A percentile compares a stretch with the other conserved stretches of the same genome.
phyloP scores from a whole-genome alignment of 2,113 vertebrate species.

The Xyliphius kryptos region DNA sequence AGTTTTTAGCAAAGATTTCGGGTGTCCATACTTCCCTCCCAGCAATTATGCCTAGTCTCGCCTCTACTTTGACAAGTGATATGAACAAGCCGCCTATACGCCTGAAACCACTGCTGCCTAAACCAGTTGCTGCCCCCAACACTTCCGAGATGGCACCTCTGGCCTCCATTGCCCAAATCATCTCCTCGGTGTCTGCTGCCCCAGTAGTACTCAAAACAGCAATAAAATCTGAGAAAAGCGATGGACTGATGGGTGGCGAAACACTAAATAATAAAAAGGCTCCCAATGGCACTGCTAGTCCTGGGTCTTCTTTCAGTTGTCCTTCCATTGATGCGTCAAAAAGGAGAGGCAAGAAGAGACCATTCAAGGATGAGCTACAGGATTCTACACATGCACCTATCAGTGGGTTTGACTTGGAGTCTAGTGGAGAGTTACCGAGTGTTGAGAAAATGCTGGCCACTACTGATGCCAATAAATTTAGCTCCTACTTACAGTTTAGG shows the following conservation, averaged over 20 bases:
- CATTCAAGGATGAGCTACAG: not conserved
- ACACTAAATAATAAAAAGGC: constrained; percentile 59
- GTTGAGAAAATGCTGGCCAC: constrained; percentile 96
- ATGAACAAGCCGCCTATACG: constrained; percentile 67
- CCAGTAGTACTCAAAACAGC: constrained; percentile 79
- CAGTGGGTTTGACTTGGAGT: constrained; percentile 78
- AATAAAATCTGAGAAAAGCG: constrained; percentile 37
- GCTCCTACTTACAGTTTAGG: constrained; percentile 77
- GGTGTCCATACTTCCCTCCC: constrained; percentile 28
- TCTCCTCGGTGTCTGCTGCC: constrained; percentile 88
- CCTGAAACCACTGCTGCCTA: constrained; percentile 91
- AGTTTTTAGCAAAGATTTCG: constrained; percentile 32
- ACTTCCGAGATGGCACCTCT: constrained; percentile 79
- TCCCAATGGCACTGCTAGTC: constrained; percentile 52
- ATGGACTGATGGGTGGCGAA: constrained; percentile 45
- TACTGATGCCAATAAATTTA: constrained; percentile 92
- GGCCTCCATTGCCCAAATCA: constrained; percentile 96
- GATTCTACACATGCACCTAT: constrained; percentile 32
- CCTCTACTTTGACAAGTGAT: constrained; percentile 45
- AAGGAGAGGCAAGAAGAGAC: constrained; percentile 46
- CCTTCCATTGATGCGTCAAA: too few species aligned
- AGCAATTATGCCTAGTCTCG: constrained; percentile 41
- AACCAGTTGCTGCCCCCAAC: constrained; percentile 62
- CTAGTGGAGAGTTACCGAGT: constrained; percentile 93
- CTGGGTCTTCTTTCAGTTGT: constrained; percentile 18